A percentile compares a stretch with the other conserved stretches of the same genome.
Conservation (phyloP, 2,113 vertebrate species). For the Arvicanthis niloticus region DNA sequence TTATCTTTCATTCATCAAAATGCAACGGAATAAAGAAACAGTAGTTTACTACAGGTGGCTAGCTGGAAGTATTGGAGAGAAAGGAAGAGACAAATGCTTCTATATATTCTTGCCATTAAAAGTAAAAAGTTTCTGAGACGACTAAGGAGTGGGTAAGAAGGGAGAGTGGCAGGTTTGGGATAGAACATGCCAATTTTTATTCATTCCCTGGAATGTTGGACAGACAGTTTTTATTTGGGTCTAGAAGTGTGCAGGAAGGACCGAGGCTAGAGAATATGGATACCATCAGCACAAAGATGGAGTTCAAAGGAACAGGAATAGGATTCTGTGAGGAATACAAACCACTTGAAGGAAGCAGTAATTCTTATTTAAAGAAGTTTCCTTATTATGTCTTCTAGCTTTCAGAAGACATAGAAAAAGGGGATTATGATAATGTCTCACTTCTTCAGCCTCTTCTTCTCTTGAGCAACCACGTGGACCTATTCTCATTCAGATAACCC, state of each 20-base stretch:
- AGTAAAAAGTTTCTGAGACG: constrained; percentile 26
- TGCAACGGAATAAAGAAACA: constrained; percentile 20
- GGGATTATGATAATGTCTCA: constrained; percentile 6
- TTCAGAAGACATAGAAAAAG: background rate
- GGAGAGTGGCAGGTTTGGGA: background rate
- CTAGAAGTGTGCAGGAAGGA: constrained; percentile 2
- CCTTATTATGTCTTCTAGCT: background rate
- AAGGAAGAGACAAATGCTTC: constrained; percentile 16
- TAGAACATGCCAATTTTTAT: constrained; percentile 52
- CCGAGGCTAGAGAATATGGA: background rate
- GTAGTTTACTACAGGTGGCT: constrained; percentile 20
- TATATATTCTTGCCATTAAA: constrained; percentile 15
- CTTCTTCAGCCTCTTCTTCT: background rate
- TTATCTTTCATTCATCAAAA: constrained; percentile 52
- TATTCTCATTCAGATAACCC: background rate
- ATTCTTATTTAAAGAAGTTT: constrained; percentile 26
- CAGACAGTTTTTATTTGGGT: constrained; percentile 1
- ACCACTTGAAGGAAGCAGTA: background rate
- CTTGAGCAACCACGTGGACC: constrained; percentile 27
- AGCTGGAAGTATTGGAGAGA: constrained; percentile 10
- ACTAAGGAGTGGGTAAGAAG: background rate
- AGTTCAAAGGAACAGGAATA: background rate
- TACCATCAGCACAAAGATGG: constrained; percentile 13
- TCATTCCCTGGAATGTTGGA: background rate
- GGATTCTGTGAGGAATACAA: constrained; percentile 23